Conservation (phyloP, 2,113 vertebrate species). For the Tragulus kanchil region DNA sequence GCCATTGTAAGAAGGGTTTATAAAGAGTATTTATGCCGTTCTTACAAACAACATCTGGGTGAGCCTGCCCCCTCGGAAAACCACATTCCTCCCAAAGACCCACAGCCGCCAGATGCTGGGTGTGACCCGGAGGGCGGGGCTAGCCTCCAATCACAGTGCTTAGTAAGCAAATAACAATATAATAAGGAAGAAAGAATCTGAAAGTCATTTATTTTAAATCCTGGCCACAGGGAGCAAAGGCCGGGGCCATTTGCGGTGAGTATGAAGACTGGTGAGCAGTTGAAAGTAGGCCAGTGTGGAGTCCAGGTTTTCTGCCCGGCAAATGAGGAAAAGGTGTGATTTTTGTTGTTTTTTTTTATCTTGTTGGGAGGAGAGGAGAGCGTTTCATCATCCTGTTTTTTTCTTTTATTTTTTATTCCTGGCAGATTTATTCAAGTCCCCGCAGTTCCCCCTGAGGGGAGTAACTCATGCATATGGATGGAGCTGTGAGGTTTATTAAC, state of each 20-base stretch:
- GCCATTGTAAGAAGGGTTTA: background rate
- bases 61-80: background rate
- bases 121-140: rapidly evolving
- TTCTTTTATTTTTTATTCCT: background rate
- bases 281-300: background rate
- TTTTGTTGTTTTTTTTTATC: conserved; percentile 8
- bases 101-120: rapidly evolving
- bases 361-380: background rate
- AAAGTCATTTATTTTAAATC: background rate
- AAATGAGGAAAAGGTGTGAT: background rate
- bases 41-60: background rate
- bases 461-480: rapidly evolving
- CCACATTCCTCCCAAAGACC: rapidly evolving
- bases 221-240: rapidly evolving
- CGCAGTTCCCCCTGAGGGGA: rapidly evolving
- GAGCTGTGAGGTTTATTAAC: background rate
- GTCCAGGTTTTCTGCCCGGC: background rate
- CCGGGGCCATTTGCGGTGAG: rapidly evolving
- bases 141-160: background rate
- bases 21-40: rapidly evolving
- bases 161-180: background rate
- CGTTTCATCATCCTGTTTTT: background rate
- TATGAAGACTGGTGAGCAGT: rapidly evolving
- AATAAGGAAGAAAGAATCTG: background rate
- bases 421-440: background rate